Base-by-base conservation (phyloP, 2,113 vertebrate genomes). In the Conger conger region DNA sequence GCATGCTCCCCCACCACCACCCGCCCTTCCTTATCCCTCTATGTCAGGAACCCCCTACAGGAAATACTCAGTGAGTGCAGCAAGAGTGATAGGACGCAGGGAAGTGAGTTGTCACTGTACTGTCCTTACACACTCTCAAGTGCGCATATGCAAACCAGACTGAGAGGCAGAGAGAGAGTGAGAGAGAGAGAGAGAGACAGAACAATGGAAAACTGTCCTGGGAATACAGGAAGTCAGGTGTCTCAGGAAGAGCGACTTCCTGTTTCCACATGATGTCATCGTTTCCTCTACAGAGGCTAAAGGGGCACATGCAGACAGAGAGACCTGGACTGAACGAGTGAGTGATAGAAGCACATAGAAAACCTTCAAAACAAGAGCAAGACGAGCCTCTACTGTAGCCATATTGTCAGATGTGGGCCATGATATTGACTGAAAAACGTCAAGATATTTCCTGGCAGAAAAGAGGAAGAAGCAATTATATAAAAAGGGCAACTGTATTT, bases 71-170 rank as follows among this genome's bases (percentile, higher is more conserved):
- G 84, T 90, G 93, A 92, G 91, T 93, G 94, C 87, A 89, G 87
- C 91, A 88, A 89, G 93, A 93, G 91, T 93, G 94, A 94, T 93
- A 95, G 93, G 93, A 96, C 93, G 94, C 93, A 92, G 93, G 93
- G 93, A 95, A 94, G 91, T 90, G 89, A 91, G 91, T 92, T 91
- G 92, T 94, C 92, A 92, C 91, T 77, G 85, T 89, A 87, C 86
- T 86, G 57, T 88, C 82, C 84, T 85, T 33, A 73, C 68, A 73
- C 68, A 73, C 68, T 30, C 27, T 73, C 68, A 73, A 33, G 27
- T 6, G 36, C n/a, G 30, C 36, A 81, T 8, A 11, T n/a, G 38
- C 27, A 63, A 18, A 80, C 79, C 54, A 78, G 68, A 33, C 76
- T 16, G 27, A 79, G 83, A 27, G 30, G 42, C 38, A 79, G 38